Percentiles rank a stretch among this genome's conserved stretches.
Evolutionary conservation across 2,113 vertebrate species (phyloP).

Genomic region (Engystomops pustulosus): DNA sequence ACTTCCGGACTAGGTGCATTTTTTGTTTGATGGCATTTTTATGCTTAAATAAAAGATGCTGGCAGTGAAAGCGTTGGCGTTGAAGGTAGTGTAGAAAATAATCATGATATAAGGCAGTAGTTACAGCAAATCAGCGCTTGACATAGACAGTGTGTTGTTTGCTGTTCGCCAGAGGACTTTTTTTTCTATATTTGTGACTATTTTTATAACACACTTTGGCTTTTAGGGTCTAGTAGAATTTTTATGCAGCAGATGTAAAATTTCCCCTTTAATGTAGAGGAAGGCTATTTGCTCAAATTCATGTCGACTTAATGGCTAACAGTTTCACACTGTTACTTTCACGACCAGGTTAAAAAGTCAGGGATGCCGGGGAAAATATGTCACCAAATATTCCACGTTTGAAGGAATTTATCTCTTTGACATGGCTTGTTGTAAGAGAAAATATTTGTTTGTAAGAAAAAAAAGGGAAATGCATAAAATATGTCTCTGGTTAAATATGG

Average conservation of each 20-base stretch:
- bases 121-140: constrained; percentile 12
- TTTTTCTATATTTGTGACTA: constrained; percentile 12
- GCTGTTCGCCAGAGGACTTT: not conserved
- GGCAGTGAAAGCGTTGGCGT: constrained; percentile 7
- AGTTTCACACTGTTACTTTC: constrained; percentile 4
- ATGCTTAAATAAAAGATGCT: constrained; percentile 50
- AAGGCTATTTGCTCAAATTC: constrained; percentile 39
- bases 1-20: constrained; percentile 21
- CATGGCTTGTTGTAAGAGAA: not conserved
- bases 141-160: constrained; percentile 4
- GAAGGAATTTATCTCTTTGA: not conserved
- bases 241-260: constrained; percentile 30
- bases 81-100: not conserved
- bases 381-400: not conserved
- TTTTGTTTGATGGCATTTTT: constrained; percentile 40
- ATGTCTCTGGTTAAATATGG: no score
- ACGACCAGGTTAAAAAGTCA: constrained; percentile 19
- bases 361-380: not conserved
- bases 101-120: constrained; percentile 26
- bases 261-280: not conserved
- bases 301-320: constrained; percentile 23
- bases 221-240: constrained; percentile 43
- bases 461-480: no score
- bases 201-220: constrained; percentile 34
- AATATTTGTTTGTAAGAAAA: not conserved